Evolutionary conservation across 2,888 invertebrate genomes (phyloP), one percentile per base, ranked within the genome.

Genomic region (Caenorhabditis japonica): DNA sequence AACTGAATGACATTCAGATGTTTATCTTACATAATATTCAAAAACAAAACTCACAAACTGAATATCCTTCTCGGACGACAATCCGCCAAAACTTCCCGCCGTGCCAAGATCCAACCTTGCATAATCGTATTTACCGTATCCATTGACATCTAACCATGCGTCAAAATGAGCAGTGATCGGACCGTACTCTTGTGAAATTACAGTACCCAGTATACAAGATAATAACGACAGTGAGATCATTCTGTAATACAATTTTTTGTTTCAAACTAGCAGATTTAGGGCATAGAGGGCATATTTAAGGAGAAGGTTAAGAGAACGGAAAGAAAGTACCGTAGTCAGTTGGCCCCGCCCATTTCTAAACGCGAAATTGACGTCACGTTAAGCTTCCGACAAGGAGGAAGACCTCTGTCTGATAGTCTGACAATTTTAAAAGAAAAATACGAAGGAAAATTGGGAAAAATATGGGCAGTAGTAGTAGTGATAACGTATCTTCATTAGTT

Each of bases 81-180:
- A 46, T 44, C 81, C 81, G 10, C 81, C 81, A 41, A 75, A 81
- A 55, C 76, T 76, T 39, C 81, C 81, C 17, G 53, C 44, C 7
- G 23, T 52, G 19, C 73, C 76, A 8, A 79, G 38, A 27, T 80
- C 80, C 12, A 47, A 21, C n/a, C 80, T 38, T 0, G 73, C 46
- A 36, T 53, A 81, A 25, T 79, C 64, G 51, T 62, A 75, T 7
- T 62, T 60, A 13, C 41, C 75, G 30, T 77, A 77, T 23, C 69
- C 75, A 41, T 77, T 60, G 43, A 47, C 41, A 17, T 72, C 47
- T n/a, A 72, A 44, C 64, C 66, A 72, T 19, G 53, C 30, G n/a
- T 66, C 66, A 41, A 73, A 73, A 25, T 73, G 49, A 30, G 58
- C 34, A 30, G 56, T 73, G 7, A 73, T 36, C n/a, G 73, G 73